These are phyloP conservation scores for Athene noctua DNA, from an alignment of 2,113 vertebrate genomes.

Conservation along the genomic window DNA sequence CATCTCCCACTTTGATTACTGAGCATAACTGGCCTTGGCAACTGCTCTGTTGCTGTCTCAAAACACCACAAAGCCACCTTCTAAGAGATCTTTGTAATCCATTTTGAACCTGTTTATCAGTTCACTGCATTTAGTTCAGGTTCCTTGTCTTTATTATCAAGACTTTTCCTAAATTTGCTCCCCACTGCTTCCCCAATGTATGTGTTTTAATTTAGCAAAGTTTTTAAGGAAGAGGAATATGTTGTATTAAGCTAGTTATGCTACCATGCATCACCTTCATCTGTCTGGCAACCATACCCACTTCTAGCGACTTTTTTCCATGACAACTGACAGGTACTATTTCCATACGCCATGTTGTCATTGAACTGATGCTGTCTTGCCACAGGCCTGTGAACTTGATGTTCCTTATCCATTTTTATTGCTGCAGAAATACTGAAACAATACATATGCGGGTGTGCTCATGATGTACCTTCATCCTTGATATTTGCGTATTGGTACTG, in stretches of 20 bases:
- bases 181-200: background rate
- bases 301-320: background rate
- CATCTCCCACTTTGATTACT: background rate
- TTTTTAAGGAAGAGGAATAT: background rate
- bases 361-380: background rate
- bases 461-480: background rate
- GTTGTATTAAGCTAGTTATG: background rate
- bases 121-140: background rate
- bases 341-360: background rate
- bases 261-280: background rate
- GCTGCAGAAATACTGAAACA: background rate
- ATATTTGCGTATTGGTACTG: background rate
- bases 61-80: background rate
- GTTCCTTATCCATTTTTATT: background rate
- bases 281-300: background rate
- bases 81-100: background rate
- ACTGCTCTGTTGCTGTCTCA: background rate
- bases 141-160: background rate
- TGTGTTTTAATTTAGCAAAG: background rate
- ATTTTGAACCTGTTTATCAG: background rate
- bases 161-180: background rate
- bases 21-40: background rate
- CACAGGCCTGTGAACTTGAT: background rate
- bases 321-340: background rate
- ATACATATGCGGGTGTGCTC: fast-evolving